These are phyloP conservation scores for Adelges cooleyi DNA, from an alignment of 1,140 invertebrate genomes.

Conservation along the genomic window DNA sequence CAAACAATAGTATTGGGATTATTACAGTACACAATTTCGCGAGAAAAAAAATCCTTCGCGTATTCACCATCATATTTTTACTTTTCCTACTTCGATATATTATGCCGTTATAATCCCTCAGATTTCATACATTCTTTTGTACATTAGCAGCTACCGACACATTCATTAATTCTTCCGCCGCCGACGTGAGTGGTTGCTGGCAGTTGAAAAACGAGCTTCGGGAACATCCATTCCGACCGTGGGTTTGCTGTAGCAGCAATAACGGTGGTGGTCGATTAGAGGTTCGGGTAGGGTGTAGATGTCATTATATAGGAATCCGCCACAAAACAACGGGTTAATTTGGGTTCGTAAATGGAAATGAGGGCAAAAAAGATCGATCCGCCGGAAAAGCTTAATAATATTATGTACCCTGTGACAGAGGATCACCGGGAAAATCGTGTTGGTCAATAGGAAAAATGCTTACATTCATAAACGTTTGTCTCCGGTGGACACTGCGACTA, in stretches of 20 bases:
- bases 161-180: neutral
- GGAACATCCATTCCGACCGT: neutral
- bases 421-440: neutral
- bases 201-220: conserved; percentile 15
- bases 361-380: conserved; percentile 21
- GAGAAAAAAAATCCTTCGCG: too few species aligned
- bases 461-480: neutral
- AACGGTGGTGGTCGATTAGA: neutral
- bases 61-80: too few species aligned
- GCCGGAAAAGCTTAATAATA: neutral
- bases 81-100: too few species aligned
- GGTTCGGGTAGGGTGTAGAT: neutral
- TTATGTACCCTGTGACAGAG: neutral
- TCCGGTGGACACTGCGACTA: neutral
- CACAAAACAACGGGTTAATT: conserved; percentile 28
- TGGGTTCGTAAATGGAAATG: conserved; percentile 18
- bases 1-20: too few species aligned
- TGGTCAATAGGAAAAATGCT: conserved; percentile 6
- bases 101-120: too few species aligned
- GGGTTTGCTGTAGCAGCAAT: neutral
- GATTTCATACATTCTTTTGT: neutral
- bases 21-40: too few species aligned
- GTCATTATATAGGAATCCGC: conserved; percentile 12
- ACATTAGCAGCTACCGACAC: neutral
- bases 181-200: neutral